Evolutionary conservation across 2,888 invertebrate species (phyloP).

Genomic region (Diarsia rubi): DNA sequence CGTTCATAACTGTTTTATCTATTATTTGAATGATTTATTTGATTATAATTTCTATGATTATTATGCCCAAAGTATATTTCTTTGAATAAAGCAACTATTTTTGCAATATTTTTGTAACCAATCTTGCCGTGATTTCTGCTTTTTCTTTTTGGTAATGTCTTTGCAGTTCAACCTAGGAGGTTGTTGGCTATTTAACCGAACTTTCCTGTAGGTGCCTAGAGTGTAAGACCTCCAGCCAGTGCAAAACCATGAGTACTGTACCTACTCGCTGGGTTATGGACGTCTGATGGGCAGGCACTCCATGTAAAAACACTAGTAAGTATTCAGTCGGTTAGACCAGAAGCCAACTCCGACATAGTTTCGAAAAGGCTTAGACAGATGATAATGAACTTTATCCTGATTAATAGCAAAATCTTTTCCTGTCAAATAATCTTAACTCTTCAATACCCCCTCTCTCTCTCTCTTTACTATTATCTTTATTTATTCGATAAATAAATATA

Average conservation of each 20-base stretch:
- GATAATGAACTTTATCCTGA: neutral
- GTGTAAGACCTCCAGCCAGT: too few species aligned
- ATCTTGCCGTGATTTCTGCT: neutral
- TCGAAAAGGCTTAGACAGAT: neutral
- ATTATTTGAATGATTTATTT: constrained; percentile 8
- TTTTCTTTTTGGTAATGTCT: too few species aligned
- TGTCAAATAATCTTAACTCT: neutral
- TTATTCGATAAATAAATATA: too few species aligned
- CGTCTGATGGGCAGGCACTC: neutral
- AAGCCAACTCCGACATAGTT: neutral
- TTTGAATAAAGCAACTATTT: neutral
- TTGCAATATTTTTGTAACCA: neutral
- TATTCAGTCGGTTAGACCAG: neutral
- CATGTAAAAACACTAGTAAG: neutral
- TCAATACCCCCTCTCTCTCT: too few species aligned
- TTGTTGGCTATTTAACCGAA: too few species aligned
- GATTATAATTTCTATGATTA: neutral
- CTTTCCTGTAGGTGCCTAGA: too few species aligned
- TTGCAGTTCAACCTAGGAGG: too few species aligned
- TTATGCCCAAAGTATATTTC: neutral
- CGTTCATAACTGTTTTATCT: constrained; percentile 6
- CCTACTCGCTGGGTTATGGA: neutral
- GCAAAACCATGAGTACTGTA: too few species aligned
- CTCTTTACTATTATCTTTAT: too few species aligned
- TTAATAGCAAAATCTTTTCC: too few species aligned